phyloP scores from a whole-genome alignment of 2,797 vertebrate species.

The Gastrophryne carolinensis region DNA sequence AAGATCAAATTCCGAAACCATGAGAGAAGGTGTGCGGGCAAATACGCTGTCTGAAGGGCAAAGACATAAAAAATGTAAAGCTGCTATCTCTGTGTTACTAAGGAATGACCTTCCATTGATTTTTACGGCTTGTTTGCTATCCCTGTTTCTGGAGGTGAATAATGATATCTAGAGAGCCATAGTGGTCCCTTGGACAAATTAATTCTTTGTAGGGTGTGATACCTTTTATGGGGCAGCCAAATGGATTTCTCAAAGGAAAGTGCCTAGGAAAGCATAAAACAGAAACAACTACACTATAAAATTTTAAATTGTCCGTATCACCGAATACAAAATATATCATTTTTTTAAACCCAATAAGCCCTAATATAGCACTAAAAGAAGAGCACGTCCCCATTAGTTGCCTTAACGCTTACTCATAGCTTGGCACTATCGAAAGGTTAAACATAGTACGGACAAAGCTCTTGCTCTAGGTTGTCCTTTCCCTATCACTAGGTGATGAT shows the following conservation, averaged over 20 bases:
- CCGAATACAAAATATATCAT: slow-evolving; percentile 25
- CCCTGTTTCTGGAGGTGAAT: slow-evolving; percentile 72
- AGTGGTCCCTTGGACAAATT: slow-evolving; percentile 50
- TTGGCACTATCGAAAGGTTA: neutral
- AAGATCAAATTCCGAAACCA: slow-evolving; percentile 62
- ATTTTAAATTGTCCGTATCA: slow-evolving; percentile 14
- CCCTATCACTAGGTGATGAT: neutral
- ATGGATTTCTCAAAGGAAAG: slow-evolving; percentile 37
- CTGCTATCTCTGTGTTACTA: slow-evolving; percentile 62
- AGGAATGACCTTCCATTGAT: slow-evolving; percentile 76
- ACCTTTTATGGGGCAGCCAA: slow-evolving; percentile 46
- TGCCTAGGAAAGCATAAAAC: slow-evolving; percentile 37
- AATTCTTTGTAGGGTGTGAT: slow-evolving; percentile 48
- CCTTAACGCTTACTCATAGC: neutral
- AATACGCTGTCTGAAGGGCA: slow-evolving; percentile 69
- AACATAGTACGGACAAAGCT: neutral
- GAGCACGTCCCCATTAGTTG: neutral
- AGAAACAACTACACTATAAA: slow-evolving; percentile 29
- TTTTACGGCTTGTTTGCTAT: slow-evolving; percentile 64
- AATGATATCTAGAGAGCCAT: slow-evolving; percentile 58
- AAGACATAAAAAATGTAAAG: slow-evolving; percentile 68
- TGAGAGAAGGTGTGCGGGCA: slow-evolving; percentile 60
- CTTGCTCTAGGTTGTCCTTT: neutral
- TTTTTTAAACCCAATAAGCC: slow-evolving; percentile 10
- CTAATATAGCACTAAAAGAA: neutral